These are phyloP conservation scores for Cassiopea xamachana DNA, from an alignment of 30 jellyfish, hydroid and myxozoan genomes.

Conservation along the genomic window DNA sequence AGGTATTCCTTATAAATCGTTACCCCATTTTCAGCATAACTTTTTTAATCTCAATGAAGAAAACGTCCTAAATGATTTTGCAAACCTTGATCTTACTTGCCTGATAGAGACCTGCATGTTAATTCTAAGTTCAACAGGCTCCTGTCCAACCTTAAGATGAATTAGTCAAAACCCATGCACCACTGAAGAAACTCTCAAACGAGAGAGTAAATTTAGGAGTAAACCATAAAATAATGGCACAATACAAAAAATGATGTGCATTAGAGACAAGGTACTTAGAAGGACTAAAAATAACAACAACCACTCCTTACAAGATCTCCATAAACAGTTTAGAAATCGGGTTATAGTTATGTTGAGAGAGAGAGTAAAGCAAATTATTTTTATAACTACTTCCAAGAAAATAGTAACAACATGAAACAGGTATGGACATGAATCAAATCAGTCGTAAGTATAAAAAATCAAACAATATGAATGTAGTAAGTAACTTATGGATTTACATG, in stretches of 20 bases:
- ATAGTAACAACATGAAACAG: not conserved
- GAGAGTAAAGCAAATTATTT: not conserved
- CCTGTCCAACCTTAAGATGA: constrained; percentile 45
- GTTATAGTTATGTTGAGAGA: not conserved
- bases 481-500: constrained; percentile 24
- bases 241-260: constrained; percentile 65
- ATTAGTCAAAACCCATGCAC: constrained; percentile 58
- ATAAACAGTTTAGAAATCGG: not conserved
- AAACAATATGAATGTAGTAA: constrained; percentile 39
- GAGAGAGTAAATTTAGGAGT: constrained; percentile 23
- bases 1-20: constrained; percentile 51
- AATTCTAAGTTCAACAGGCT: constrained; percentile 51
- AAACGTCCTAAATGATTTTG: constrained; percentile 52
- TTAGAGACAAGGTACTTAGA: constrained; percentile 50
- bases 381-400: not conserved
- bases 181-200: constrained; percentile 52
- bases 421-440: not conserved
- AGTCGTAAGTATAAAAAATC: not conserved
- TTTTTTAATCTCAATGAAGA: constrained; percentile 53
- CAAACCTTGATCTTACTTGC: constrained; percentile 52
- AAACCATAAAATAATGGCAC: constrained; percentile 43
- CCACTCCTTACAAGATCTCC: not conserved
- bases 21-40: constrained; percentile 45
- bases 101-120: constrained; percentile 6
- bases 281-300: not conserved